Percentiles rank a stretch among this genome's conserved stretches.
Conservation (phyloP, 2,888 invertebrate species). For the Nomada fucata region DNA sequence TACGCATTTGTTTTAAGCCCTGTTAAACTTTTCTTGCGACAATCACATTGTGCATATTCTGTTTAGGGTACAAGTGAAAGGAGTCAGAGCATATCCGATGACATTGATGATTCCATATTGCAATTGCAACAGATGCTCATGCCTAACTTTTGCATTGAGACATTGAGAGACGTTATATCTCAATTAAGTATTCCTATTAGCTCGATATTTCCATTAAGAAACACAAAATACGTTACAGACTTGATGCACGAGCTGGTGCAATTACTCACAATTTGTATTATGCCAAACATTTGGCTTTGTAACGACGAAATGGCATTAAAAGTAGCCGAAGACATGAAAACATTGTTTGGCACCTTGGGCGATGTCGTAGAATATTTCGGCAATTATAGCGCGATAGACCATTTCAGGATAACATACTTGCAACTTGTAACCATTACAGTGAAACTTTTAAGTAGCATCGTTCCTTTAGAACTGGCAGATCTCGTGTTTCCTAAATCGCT, state of each 20-base stretch:
- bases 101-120: constrained; percentile 80
- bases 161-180: constrained; percentile 79
- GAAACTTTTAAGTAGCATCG: constrained; percentile 82
- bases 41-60: background rate
- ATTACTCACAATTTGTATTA: constrained; percentile 86
- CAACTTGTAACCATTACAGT: constrained; percentile 83
- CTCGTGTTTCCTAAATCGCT: constrained; percentile 84
- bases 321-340: constrained; percentile 76
- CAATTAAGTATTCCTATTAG: constrained; percentile 72
- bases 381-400: constrained; percentile 74
- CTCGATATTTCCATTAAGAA: constrained; percentile 73
- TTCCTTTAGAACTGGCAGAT: constrained; percentile 83
- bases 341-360: constrained; percentile 86
- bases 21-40: background rate
- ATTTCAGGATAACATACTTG: constrained; percentile 84
- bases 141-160: constrained; percentile 84
- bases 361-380: constrained; percentile 82
- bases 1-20: constrained; percentile 48
- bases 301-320: constrained; percentile 73
- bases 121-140: constrained; percentile 84
- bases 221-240: constrained; percentile 75
- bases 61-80: constrained; percentile 73
- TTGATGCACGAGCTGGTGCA: constrained; percentile 83
- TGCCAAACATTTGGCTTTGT: constrained; percentile 86
- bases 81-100: constrained; percentile 73